These are phyloP conservation scores for Lycaon pictus DNA, from an alignment of 2,113 vertebrate species.

Conservation along the genomic window DNA sequence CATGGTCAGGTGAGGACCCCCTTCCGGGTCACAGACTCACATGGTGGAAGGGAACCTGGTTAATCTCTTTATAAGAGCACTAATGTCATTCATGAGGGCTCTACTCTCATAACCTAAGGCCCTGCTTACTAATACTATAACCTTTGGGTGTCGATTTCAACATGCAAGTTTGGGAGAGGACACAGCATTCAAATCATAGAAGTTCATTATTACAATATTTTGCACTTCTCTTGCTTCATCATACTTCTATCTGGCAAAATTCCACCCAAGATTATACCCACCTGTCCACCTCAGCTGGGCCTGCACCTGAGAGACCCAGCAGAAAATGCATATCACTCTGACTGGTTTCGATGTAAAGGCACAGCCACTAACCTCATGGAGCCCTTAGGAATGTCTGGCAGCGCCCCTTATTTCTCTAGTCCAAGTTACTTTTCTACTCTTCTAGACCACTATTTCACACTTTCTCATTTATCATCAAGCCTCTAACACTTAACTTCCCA, in stretches of 20 bases:
- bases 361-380: background rate
- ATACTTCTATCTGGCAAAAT: conserved; percentile 22
- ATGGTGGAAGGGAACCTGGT: background rate
- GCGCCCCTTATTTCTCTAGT: background rate
- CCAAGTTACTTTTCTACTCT: background rate
- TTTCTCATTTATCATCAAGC: background rate
- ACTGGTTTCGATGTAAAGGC: background rate
- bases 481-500: background rate
- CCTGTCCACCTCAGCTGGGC: background rate
- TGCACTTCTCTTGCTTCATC: background rate
- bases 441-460: background rate
- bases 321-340: background rate
- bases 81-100: background rate
- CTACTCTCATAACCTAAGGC: background rate
- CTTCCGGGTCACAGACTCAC: background rate
- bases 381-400: background rate
- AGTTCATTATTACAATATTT: background rate
- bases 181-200: background rate
- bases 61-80: background rate
- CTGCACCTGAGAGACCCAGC: background rate
- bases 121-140: background rate
- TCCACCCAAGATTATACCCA: background rate
- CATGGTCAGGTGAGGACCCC: background rate
- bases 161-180: background rate
- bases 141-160: background rate